Evolutionary conservation across 1,140 invertebrate genomes (phyloP), one percentile per base, ranked within the genome.

Genomic region (Brachionus angularis): DNA sequence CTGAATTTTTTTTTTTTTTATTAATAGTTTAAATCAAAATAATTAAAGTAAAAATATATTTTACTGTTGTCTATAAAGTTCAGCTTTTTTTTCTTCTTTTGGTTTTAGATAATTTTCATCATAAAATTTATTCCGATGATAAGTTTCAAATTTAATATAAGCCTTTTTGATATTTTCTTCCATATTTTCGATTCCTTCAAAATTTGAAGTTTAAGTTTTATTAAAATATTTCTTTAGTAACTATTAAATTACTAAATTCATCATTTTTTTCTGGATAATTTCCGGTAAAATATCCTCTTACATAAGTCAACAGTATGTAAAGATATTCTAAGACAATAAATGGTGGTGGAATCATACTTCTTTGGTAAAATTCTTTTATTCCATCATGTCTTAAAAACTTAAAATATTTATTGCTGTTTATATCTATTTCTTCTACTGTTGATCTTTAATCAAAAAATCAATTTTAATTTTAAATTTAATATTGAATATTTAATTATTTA

Each of bases 61-160:
- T 46, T 42, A 33, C 33, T 33, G 1, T 31, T 31, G 18, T 29
- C 62, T n/a, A 25, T 10, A 31, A 3, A 67, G 16, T 14, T 50
- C 42, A 10, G 18, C 39, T 47, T 25, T 29, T 16, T 46, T 67
- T 7, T 16, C 25, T 50, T 36, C 29, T 18, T 14, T 29, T 23
- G 18, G 36, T 16, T 23, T 36, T 58, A 25, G 10, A 33, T 39
- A 14, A 29, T 62, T 39, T 27, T 39, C 58, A 5, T 62, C 36
- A 14, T 12, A 46, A 67, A 31, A 46, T 21, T 67, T 67, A 33
- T 67, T 42, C 31, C 62, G 8, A 10, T 67, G 39, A 29, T 18
- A 67, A n/a, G 39, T 67, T 47, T 67, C 62, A 50, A 67, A 67
- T 67, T 67, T 67, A n/a, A 67, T 42, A 21, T 67, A 67, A 33